Percentiles rank a stretch among this genome's conserved stretches.
These are phyloP conservation scores for Myanophis thanlyinensis DNA, from an alignment of 2,113 vertebrate species.

Conservation along the genomic window DNA sequence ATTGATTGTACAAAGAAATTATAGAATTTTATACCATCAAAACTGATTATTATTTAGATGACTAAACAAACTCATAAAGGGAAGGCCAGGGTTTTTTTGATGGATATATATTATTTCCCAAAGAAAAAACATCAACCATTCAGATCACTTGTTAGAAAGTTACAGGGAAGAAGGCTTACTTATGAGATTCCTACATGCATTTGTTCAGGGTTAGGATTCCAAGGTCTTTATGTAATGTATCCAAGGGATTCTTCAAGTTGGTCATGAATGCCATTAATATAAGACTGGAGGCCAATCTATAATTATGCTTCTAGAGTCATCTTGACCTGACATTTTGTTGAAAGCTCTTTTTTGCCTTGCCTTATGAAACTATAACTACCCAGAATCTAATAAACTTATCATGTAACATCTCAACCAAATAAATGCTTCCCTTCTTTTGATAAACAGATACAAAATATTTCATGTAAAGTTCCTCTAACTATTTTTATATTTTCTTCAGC, in stretches of 20 bases:
- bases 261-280: not conserved
- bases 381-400: not conserved
- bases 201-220: not conserved
- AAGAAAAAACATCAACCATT: not conserved
- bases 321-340: not conserved
- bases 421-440: not conserved
- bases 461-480: not conserved
- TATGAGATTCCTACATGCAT: not conserved
- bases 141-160: not conserved
- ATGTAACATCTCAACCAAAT: not conserved
- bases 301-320: not conserved
- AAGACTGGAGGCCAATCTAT: not conserved
- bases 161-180: not conserved
- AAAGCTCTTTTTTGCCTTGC: not conserved
- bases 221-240: not conserved
- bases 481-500: not conserved
- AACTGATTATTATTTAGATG: not conserved
- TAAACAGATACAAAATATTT: not conserved
- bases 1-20: not conserved
- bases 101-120: not conserved
- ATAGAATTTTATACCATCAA: not conserved
- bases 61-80: not conserved
- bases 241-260: not conserved
- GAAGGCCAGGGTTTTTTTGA: not conserved
- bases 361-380: not conserved